Evolutionary conservation across 2,888 invertebrate genomes (phyloP).

Genomic region (Xylocampa areola): DNA sequence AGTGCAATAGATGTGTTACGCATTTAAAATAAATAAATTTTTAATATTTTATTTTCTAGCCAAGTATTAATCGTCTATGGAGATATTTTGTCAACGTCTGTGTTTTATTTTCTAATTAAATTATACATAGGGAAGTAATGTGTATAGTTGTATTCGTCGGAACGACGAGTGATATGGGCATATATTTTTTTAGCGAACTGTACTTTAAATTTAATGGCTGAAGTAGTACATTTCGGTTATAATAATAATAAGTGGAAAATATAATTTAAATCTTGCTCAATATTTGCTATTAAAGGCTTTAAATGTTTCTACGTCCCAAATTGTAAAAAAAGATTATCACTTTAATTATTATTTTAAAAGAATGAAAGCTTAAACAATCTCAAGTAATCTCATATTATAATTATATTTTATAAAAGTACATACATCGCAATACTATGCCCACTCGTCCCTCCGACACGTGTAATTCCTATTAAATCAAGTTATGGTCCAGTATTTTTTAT

Average conservation of each 20-base stretch:
- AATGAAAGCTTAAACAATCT: too few relatives aligned
- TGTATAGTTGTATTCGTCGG: conserved; percentile 53
- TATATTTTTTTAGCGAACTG: conserved; percentile 43
- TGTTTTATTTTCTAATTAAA: conserved; percentile 52
- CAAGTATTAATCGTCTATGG: conserved; percentile 58
- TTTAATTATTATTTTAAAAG: too few relatives aligned
- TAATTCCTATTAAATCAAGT: conserved; percentile 86
- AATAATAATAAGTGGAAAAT: conserved; percentile 23
- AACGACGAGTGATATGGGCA: conserved; percentile 36
- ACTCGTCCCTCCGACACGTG: conserved; percentile 59
- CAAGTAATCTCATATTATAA: conserved; percentile 1
- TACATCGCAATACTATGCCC: conserved; percentile 54
- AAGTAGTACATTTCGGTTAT: conserved; percentile 42
- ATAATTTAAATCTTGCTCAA: conserved; percentile 41
- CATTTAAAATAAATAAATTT: conserved; percentile 59
- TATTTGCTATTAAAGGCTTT: conserved; percentile 12
- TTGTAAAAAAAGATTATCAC: too few relatives aligned
- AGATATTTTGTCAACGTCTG: conserved; percentile 53
- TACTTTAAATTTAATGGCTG: conserved; percentile 32
- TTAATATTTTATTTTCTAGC: conserved; percentile 51
- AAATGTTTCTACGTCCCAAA: conserved; percentile 12
- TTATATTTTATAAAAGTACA: conserved; percentile 53
- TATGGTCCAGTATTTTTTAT: conserved; percentile 88
- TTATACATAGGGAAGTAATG: conserved; percentile 54
- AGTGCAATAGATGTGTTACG: conserved; percentile 58